Conservation (phyloP, 2,113 vertebrate genomes). For the Microtus ochrogaster region DNA sequence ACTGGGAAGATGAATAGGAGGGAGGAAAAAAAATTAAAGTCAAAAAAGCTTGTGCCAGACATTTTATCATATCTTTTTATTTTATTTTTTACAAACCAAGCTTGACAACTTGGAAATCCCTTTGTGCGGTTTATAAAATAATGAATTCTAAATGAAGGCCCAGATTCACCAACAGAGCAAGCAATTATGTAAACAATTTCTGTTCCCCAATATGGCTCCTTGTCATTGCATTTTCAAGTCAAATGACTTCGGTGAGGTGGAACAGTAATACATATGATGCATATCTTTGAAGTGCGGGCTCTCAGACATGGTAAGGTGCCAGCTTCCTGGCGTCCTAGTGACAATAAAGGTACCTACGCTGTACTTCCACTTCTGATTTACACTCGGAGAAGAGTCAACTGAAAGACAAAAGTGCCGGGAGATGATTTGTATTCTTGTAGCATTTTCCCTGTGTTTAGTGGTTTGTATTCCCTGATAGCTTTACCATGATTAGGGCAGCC, state of each 20-base stretch:
- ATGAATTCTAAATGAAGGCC: constrained; percentile 80
- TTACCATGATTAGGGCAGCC: background rate
- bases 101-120: constrained; percentile 83
- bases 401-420: constrained; percentile 70
- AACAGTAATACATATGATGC: constrained; percentile 32
- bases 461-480: constrained; percentile 24
- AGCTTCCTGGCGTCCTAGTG: constrained; percentile 47
- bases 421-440: constrained; percentile 70
- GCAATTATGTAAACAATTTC: constrained; percentile 80
- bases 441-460: constrained; percentile 47
- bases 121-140: constrained; percentile 83
- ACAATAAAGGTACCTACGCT: constrained; percentile 69
- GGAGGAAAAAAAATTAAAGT: constrained; percentile 82
- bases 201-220: constrained; percentile 73
- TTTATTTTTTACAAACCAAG: constrained; percentile 83
- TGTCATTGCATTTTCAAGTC: constrained; percentile 70
- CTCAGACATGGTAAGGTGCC: constrained; percentile 52
- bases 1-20: constrained; percentile 86
- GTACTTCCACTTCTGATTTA: constrained; percentile 75
- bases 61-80: constrained; percentile 86
- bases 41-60: constrained; percentile 83
- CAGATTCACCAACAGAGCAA: constrained; percentile 73
- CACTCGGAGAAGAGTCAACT: constrained; percentile 69
- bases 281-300: background rate
- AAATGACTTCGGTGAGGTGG: constrained; percentile 70